These are phyloP conservation scores for Microcebus tavaratra DNA, from an alignment of 2,113 vertebrate species.

Conservation along the genomic window DNA sequence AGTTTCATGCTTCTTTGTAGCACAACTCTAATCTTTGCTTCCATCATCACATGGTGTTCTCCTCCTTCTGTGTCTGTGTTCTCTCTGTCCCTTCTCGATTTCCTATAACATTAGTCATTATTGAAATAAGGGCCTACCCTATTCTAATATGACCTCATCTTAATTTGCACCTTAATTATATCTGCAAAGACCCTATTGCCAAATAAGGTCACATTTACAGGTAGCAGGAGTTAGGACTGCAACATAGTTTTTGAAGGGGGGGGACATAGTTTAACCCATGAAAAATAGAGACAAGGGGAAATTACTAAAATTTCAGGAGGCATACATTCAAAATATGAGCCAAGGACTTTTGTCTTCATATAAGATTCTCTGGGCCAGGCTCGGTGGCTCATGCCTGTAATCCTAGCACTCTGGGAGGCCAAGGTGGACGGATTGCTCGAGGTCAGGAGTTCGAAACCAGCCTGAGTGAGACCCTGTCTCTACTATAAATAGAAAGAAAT, in stretches of 20 bases:
- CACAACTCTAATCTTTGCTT: not conserved
- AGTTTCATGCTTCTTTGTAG: not conserved
- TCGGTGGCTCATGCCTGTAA: too few species aligned
- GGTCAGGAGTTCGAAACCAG: too few species aligned
- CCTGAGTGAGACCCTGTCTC: too few species aligned
- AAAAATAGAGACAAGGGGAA: not conserved
- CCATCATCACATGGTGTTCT: not conserved
- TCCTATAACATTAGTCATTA: not conserved
- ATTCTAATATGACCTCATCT: not conserved
- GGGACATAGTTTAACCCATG: not conserved
- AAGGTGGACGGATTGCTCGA: too few species aligned
- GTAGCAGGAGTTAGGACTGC: not conserved
- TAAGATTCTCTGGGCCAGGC: not conserved
- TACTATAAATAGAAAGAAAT: too few species aligned
- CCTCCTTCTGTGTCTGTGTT: not conserved
- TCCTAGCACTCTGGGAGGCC: too few species aligned
- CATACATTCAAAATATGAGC: not conserved
- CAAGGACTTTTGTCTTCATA: not conserved
- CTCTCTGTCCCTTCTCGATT: not conserved
- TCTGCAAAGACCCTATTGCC: not conserved
- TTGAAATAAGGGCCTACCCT: not conserved
- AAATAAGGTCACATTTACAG: not conserved
- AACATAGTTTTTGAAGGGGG: not conserved
- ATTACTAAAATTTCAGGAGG: not conserved
- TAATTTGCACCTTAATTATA: not conserved